These are phyloP conservation scores for Bubalus kerabau DNA, from an alignment of 2,113 vertebrate genomes.

Conservation along the genomic window DNA sequence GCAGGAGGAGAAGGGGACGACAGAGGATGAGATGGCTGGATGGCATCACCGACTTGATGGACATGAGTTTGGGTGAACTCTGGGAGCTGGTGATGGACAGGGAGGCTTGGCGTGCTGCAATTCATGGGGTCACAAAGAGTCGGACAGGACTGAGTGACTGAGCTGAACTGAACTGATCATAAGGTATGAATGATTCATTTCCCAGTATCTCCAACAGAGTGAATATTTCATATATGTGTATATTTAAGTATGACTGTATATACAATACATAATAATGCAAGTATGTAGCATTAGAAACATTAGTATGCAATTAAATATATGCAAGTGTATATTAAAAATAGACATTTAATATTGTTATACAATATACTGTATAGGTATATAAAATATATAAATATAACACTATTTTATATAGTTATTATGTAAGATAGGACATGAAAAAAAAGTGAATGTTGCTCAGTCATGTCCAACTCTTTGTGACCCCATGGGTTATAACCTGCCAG, in stretches of 20 bases:
- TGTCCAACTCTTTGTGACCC: neutral
- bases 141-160: no score
- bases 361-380: neutral
- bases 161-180: neutral
- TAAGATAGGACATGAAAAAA: neutral
- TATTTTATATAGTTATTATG: neutral
- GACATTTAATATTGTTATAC: neutral
- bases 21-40: no score
- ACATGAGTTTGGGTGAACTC: no score
- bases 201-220: neutral
- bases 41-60: rapidly evolving
- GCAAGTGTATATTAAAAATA: neutral
- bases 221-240: neutral
- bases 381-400: neutral
- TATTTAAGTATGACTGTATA: neutral
- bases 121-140: no score
- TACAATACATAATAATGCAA: neutral
- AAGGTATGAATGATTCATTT: neutral
- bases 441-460: neutral
- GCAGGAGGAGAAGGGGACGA: no score
- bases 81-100: no score
- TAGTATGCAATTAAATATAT: neutral
- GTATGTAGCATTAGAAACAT: neutral
- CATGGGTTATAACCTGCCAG: neutral
- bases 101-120: no score